Percentiles rank a stretch among this genome's conserved stretches.
Conservation (phyloP, 2,113 vertebrate species). For the Ivindomyrus marchei region DNA sequence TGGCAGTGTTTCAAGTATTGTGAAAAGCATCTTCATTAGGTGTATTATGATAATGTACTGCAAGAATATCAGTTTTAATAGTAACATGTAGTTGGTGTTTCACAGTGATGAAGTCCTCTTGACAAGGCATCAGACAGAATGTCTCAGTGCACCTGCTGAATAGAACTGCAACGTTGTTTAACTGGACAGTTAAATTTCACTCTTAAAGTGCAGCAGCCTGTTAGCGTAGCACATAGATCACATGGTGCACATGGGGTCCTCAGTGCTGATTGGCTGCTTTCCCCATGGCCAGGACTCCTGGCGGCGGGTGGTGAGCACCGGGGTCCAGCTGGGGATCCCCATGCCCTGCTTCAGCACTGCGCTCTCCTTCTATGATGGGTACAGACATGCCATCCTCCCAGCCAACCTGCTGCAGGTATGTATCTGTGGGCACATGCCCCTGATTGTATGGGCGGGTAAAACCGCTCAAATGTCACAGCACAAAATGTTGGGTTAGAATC, state of each 20-base stretch:
- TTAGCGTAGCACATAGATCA: background rate
- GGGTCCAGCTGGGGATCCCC: constrained; percentile 84
- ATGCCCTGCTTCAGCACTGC: constrained; percentile 97
- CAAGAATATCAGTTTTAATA: background rate
- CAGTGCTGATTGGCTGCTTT: background rate
- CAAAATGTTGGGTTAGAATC: background rate
- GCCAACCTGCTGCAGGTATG: constrained; percentile 93
- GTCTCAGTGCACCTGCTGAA: background rate
- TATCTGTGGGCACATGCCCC: background rate
- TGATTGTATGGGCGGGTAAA: background rate
- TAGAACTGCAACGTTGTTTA: background rate
- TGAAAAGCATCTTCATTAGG: background rate
- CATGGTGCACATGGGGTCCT: background rate
- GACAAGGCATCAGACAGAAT: background rate
- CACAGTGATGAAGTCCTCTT: background rate
- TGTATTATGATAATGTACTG: background rate
- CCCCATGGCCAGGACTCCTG: constrained; percentile 71
- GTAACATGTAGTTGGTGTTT: background rate
- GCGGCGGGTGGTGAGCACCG: constrained; percentile 74
- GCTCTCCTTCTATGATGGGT: constrained; percentile 92
- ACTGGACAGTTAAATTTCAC: background rate
- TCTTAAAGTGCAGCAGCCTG: background rate
- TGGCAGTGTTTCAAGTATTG: background rate
- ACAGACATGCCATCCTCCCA: constrained; percentile 78
- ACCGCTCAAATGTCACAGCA: background rate